phyloP scores from a whole-genome alignment of 2,888 invertebrate species.

The Lobophora halterata region DNA sequence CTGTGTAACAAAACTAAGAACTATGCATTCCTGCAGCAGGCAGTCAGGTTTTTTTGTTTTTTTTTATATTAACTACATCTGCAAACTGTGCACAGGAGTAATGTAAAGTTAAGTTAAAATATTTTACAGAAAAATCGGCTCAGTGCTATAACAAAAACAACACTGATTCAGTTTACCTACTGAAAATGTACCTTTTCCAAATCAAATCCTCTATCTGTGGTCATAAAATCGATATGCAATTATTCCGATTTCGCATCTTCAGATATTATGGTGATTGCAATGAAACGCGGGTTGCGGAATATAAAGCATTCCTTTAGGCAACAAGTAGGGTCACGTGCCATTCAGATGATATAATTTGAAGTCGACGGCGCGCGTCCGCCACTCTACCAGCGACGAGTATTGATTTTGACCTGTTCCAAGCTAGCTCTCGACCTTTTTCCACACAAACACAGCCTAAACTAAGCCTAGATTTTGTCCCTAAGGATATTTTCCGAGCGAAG shows the following conservation, averaged over 20 bases:
- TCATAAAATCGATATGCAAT: conserved; percentile 33
- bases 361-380: conserved; percentile 69
- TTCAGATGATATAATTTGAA: conserved; percentile 67
- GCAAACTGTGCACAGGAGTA: too few relatives aligned
- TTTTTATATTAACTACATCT: too few relatives aligned
- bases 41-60: too few relatives aligned
- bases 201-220: conserved; percentile 28
- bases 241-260: conserved; percentile 34
- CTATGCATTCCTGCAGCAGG: too few relatives aligned
- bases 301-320: conserved; percentile 54
- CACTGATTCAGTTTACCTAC: too few relatives aligned
- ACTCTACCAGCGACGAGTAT: conserved; percentile 65
- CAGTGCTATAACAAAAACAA: too few relatives aligned
- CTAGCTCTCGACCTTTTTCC: conserved; percentile 52
- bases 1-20: too few relatives aligned
- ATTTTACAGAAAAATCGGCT: too few relatives aligned
- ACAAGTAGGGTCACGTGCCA: conserved; percentile 79
- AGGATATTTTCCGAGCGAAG: conserved; percentile 30
- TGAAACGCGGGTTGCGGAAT: conserved; percentile 35
- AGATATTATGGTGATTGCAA: conserved; percentile 27
- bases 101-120: too few relatives aligned
- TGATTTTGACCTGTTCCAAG: conserved; percentile 69
- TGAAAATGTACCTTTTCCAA: too few relatives aligned
- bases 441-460: conserved; percentile 41
- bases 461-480: conserved; percentile 29